Percentiles rank a stretch among this genome's conserved stretches.
Conservation (phyloP, 2,113 vertebrate species). For the Hippocampus zosterae region DNA sequence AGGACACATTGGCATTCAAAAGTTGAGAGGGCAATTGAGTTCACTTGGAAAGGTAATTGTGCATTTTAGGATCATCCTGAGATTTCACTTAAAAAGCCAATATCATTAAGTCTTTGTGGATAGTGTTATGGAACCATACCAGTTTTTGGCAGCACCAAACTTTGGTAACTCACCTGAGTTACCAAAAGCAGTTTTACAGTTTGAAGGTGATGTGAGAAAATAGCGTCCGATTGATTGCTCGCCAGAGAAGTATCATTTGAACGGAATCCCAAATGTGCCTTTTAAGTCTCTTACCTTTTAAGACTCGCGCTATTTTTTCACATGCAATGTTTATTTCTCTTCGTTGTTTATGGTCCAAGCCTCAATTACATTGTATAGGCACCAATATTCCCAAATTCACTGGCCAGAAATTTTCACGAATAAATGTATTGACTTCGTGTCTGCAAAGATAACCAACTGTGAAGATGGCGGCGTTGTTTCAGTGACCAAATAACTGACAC, state of each 20-base stretch:
- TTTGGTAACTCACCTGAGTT: too few relatives aligned
- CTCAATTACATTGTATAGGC: conserved; percentile 16
- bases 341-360: neutral
- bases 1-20: too few relatives aligned
- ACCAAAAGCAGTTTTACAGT: neutral
- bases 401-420: conserved; percentile 24
- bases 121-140: too few relatives aligned
- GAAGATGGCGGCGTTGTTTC: neutral
- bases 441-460: conserved; percentile 43
- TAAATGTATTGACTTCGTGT: conserved; percentile 30
- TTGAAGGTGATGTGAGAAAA: conserved; percentile 29
- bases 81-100: too few relatives aligned
- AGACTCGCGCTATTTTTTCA: neutral
- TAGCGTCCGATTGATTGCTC: neutral
- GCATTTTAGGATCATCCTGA: too few relatives aligned
- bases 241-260: conserved; percentile 29
- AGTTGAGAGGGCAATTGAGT: too few relatives aligned
- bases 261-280: conserved; percentile 15
- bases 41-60: too few relatives aligned
- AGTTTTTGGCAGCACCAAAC: too few relatives aligned
- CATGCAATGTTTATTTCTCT: neutral
- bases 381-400: conserved; percentile 29
- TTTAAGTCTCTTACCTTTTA: too few relatives aligned
- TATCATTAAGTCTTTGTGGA: too few relatives aligned
- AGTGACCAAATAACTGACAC: too few relatives aligned